Evolutionary conservation across 2,888 invertebrate genomes (phyloP), one percentile per base, ranked within the genome.

Genomic region (Philhelius pedissequus): DNA sequence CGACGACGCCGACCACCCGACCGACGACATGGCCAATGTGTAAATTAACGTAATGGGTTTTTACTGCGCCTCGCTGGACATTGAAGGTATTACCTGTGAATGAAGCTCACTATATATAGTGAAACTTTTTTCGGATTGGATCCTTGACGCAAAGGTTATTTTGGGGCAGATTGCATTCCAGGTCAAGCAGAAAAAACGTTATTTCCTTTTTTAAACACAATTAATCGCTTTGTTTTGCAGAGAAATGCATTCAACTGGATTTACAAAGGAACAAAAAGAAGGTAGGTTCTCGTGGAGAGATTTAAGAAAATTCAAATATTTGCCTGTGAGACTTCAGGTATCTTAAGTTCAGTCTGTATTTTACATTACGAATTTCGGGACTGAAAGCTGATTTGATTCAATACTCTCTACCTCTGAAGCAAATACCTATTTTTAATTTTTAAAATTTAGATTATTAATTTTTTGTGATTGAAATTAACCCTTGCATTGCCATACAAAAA

Each of bases 41-140:
- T 75, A 75, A 84, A 75, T 79, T 78, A 78, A 70, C 66, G 79
- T 84, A 71, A 80, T 82, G 62, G 66, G 77, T 82, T 82, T 77
- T 68, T 60, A 43, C 52, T 62, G 60, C 68, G 77, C 82, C 48
- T 77, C 60, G 77, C 54, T 79, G 75, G 70, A 50, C 43, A 76
- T 20, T 58, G 70, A n/a, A n/a, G n/a, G n/a, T 64, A 48, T 20
- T 64, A 83, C 82, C 82, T 78, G 73, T 68, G 54, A 73, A 50
- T 22, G 18, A 38, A 71, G 35, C 20, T 48, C 35, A 30, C 27
- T 38, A 32, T 30, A 56, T 50, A n/a, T n/a, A n/a, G n/a, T n/a
- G 30, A 66, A 71, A 76, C 76, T 81, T 79, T 9, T 75, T 40
- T 70, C 30, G 48, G 48, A 74, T 75, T 75, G 30, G 54, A 66